These are phyloP conservation scores for Coenonympha glycerion DNA, from an alignment of 2,888 invertebrate species.

Conservation along the genomic window DNA sequence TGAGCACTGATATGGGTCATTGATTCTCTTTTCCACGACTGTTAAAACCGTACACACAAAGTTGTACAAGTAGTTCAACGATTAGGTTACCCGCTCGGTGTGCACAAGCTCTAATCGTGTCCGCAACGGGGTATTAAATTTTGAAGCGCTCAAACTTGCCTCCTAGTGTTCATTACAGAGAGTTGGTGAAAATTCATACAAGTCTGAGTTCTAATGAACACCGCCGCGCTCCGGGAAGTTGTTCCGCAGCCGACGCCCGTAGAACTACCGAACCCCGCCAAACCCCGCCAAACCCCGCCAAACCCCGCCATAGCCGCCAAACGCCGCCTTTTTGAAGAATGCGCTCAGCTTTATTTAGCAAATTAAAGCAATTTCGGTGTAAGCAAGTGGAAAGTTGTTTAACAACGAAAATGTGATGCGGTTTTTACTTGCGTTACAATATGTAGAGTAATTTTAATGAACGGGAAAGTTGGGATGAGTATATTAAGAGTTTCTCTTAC, in stretches of 20 bases:
- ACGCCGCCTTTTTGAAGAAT: slow-evolving; percentile 33
- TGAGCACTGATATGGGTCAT: too few relatives aligned
- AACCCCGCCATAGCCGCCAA: slow-evolving; percentile 48
- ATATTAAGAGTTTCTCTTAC: neutral
- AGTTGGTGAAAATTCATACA: slow-evolving; percentile 72
- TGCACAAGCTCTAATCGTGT: slow-evolving; percentile 39
- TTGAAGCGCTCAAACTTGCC: slow-evolving; percentile 71
- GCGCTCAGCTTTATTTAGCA: slow-evolving; percentile 35
- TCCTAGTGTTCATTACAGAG: slow-evolving; percentile 74
- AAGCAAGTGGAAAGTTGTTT: slow-evolving; percentile 19
- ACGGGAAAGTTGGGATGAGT: neutral
- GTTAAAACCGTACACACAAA: too few relatives aligned
- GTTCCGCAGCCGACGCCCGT: slow-evolving; percentile 33
- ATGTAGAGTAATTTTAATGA: neutral
- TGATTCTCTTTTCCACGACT: too few relatives aligned
- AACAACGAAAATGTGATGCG: slow-evolving; percentile 12
- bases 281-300: too few relatives aligned
- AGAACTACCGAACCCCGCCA: too few relatives aligned
- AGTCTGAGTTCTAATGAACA: slow-evolving; percentile 74
- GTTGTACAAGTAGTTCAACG: too few relatives aligned
- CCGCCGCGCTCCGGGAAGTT: slow-evolving; percentile 59
- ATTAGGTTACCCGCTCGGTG: slow-evolving; percentile 1
- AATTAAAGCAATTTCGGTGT: slow-evolving; percentile 33
- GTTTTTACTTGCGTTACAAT: slow-evolving; percentile 2
- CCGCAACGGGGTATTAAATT: slow-evolving; percentile 66